Evolutionary conservation across 1,140 invertebrate genomes (phyloP), one percentile per base, ranked within the genome.

Genomic region (Drosophila auraria): DNA sequence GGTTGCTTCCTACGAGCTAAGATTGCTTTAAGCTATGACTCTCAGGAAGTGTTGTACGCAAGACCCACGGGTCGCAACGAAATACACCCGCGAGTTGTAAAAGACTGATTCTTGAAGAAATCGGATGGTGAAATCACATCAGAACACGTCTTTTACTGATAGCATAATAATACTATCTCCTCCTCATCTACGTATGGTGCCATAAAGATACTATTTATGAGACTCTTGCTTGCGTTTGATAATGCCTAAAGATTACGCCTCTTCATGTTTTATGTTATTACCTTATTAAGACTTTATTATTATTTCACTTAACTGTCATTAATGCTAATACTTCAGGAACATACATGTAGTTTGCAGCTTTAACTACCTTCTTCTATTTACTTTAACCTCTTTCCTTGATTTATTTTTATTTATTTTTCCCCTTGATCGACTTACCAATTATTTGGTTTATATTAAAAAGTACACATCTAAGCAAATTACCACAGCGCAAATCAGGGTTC

Each of bases 1-100:
- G 71, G 71, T 47, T 23, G 71, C 69, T 51, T 72, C 38, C 54
- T 42, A 45, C 54, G 15, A 72, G 36, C 45, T 60, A 45, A 73
- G 70, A 73, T 72, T 72, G 66, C 33, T 11, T 20, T 36, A 27
- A 71, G 17, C 40, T 25, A 0, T 4, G 47, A 65, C 30, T 56
- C 62, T 40, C 61, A 66, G 61, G 49, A 66, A 45, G 49, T 33
- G 12, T 15, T 45, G 30, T 68, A 54, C 27, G 36, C 20, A 42
- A 47, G 57, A 45, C 20, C 15, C 11, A 27, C 27, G 61, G 47
- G 49, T 45, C 40, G 30, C 66, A 44, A 36, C 33, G 40, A 33
- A 71, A 57, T 30, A 56, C 40, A 69, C 49, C 40, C 38, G 47
- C 14, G 63, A 38, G 20, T 3, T 47, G 17, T 12, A 17, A 23